Evolutionary conservation across 2,113 vertebrate species (phyloP).

Genomic region (Cepphus grylle): DNA sequence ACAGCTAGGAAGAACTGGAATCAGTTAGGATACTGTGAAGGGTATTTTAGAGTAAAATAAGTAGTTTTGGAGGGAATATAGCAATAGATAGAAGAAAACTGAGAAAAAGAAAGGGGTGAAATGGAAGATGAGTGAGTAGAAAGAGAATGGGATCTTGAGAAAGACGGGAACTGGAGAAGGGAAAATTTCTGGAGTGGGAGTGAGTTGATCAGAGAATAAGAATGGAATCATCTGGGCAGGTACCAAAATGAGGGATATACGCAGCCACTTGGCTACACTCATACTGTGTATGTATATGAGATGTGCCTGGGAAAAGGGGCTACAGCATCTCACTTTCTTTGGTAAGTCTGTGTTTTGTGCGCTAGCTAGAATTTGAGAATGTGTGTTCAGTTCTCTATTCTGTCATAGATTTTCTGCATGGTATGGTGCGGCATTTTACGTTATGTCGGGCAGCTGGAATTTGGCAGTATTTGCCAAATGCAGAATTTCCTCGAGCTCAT

Average conservation of each 20-base stretch:
- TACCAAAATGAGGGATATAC: background rate
- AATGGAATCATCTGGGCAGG: background rate
- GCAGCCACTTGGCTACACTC: background rate
- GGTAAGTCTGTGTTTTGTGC: background rate
- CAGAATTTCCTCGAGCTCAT: background rate
- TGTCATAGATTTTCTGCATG: background rate
- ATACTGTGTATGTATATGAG: background rate
- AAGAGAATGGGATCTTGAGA: background rate
- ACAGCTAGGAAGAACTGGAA: background rate
- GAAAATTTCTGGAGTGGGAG: background rate
- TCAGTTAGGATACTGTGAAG: background rate
- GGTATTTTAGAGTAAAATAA: background rate
- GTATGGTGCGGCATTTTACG: background rate
- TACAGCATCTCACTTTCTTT: background rate
- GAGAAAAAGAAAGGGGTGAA: background rate
- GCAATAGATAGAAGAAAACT: background rate
- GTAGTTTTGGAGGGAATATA: background rate
- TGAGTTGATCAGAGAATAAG: background rate
- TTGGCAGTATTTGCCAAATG: background rate
- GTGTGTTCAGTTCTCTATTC: background rate
- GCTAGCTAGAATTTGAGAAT: background rate
- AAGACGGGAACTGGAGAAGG: background rate
- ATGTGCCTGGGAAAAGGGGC: background rate
- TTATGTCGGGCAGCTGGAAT: background rate
- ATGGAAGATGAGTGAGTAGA: background rate